These are phyloP conservation scores for Vidua macroura DNA, from an alignment of 2,113 vertebrate species.

Conservation along the genomic window DNA sequence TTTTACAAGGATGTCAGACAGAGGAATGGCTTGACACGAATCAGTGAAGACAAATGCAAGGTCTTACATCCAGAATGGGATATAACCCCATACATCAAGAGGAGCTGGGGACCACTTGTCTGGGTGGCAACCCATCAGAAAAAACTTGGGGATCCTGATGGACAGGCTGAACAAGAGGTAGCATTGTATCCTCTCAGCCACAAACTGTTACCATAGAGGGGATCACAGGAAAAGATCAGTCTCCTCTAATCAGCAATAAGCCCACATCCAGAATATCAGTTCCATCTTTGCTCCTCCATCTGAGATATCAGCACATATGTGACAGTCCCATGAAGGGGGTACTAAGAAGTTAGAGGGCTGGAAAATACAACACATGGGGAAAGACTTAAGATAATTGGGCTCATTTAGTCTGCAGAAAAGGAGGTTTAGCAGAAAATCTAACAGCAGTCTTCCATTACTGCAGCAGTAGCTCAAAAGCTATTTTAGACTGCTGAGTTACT, in stretches of 20 bases:
- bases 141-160: background rate
- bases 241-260: background rate
- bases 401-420: background rate
- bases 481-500: background rate
- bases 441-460: background rate
- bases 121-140: background rate
- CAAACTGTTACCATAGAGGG: background rate
- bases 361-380: background rate
- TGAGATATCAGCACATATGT: background rate
- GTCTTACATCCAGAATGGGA: background rate
- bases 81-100: background rate
- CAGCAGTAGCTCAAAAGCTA: background rate
- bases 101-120: background rate
- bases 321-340: accelerated
- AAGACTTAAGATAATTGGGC: background rate
- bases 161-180: background rate
- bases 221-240: background rate
- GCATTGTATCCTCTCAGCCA: background rate
- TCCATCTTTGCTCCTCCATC: background rate
- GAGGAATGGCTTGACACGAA: background rate
- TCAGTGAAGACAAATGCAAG: background rate
- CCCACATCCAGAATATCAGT: background rate
- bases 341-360: background rate
- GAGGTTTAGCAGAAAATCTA: background rate
- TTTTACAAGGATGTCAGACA: background rate